These are phyloP conservation scores for Cerastis rubricosa DNA, from an alignment of 2,888 invertebrate species.

Conservation along the genomic window DNA sequence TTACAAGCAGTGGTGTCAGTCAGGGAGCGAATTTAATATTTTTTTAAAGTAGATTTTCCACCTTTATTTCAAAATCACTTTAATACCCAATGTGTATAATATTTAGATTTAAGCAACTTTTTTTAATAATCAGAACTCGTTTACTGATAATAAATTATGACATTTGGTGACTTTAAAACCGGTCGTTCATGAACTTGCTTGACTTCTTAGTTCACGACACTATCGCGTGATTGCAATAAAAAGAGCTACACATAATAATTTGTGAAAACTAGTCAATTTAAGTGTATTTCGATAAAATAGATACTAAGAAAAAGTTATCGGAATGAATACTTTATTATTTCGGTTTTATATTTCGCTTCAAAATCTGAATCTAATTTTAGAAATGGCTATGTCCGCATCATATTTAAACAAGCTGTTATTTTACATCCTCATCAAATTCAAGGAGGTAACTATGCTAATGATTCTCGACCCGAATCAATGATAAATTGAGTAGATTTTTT, in stretches of 20 bases:
- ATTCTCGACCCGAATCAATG: too few species aligned
- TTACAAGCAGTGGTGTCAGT: background rate
- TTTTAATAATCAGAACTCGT: slow-evolving; percentile 26
- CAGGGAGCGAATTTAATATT: background rate
- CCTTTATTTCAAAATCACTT: slow-evolving; percentile 3
- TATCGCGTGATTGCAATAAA: slow-evolving; percentile 37
- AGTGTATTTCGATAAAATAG: background rate
- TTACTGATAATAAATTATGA: slow-evolving; percentile 24
- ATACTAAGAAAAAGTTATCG: slow-evolving; percentile 4
- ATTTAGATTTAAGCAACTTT: slow-evolving; percentile 9
- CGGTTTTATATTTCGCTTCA: background rate
- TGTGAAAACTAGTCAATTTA: too few species aligned
- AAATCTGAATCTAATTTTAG: background rate
- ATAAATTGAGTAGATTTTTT: too few species aligned
- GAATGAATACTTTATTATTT: background rate
- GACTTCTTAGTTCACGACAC: slow-evolving; percentile 45
- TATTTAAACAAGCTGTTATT: too few species aligned
- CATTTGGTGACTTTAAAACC: slow-evolving; percentile 37
- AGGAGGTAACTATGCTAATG: too few species aligned
- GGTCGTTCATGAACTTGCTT: slow-evolving; percentile 43
- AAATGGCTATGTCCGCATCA: background rate
- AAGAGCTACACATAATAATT: background rate
- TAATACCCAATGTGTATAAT: background rate
- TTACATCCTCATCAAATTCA: too few species aligned
- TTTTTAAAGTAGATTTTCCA: background rate